phyloP scores from a whole-genome alignment of 2,888 invertebrate species.

The Apamea monoglypha region DNA sequence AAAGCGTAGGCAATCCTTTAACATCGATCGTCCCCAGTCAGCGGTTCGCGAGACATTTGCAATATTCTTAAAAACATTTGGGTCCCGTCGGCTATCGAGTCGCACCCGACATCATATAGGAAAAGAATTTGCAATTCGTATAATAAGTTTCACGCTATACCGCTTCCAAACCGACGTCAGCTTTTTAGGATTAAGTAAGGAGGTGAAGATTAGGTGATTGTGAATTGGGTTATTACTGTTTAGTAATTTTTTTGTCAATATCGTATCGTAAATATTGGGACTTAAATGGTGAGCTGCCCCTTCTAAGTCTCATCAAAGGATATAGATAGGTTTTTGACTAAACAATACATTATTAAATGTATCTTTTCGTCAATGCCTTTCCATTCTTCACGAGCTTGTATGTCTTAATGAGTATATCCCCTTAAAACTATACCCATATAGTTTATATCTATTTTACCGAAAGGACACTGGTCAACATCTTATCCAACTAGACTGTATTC shows the following conservation, averaged over 20 bases:
- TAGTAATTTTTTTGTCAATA: neutral
- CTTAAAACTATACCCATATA: neutral
- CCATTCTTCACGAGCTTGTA: too few relatives aligned
- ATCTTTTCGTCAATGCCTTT: neutral
- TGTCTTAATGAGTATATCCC: neutral
- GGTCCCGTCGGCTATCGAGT: conserved; percentile 73
- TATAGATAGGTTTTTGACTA: neutral
- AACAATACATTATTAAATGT: neutral
- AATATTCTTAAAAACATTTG: conserved; percentile 86
- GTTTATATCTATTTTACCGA: neutral
- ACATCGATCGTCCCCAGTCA: conserved; percentile 79
- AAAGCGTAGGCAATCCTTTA: conserved; percentile 82
- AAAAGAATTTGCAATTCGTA: conserved; percentile 78
- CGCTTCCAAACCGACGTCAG: conserved; percentile 43
- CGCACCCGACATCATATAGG: conserved; percentile 75
- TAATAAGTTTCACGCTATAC: conserved; percentile 75
- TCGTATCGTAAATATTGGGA: neutral
- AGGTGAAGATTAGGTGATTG: conserved; percentile 43
- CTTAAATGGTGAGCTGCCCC: neutral
- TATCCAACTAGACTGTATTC: neutral
- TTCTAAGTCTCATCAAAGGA: neutral
- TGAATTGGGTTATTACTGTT: conserved; percentile 9
- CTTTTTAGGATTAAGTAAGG: conserved; percentile 52
- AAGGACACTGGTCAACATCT: neutral
- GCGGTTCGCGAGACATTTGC: conserved; percentile 82